phyloP scores from a whole-genome alignment of 2,797 vertebrate species.

The Microctenopoma steveboyesi region DNA sequence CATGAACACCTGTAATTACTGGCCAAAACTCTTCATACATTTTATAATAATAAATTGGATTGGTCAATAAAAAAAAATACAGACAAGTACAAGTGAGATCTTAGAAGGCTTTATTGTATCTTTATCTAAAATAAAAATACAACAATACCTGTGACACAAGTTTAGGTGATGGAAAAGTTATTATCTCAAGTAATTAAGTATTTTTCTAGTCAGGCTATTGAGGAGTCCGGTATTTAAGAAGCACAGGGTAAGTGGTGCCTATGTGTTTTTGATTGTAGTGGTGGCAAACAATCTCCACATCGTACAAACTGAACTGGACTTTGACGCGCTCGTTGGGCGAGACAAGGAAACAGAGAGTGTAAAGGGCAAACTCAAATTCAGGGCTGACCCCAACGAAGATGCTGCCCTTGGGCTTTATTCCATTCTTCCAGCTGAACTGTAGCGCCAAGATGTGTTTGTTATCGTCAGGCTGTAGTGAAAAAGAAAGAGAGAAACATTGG shows the following conservation, averaged over 20 bases:
- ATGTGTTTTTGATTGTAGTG: conserved; percentile 87
- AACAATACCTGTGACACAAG: conserved; percentile 67
- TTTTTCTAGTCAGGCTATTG: conserved; percentile 21
- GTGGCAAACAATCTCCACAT: conserved; percentile 87
- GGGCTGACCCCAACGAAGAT: conserved; percentile 88
- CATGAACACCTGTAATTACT: neutral
- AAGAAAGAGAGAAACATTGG: neutral
- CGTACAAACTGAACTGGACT: conserved; percentile 85
- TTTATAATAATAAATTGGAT: neutral
- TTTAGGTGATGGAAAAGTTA: conserved; percentile 19
- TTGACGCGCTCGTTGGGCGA: conserved; percentile 84
- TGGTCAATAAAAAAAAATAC: conserved; percentile 3
- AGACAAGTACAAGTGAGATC: conserved; percentile 23
- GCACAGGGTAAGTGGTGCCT: conserved; percentile 86
- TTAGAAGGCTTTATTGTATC: conserved; percentile 81
- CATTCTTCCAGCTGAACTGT: conserved; percentile 88
- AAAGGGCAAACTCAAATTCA: conserved; percentile 86
- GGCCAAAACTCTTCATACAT: neutral
- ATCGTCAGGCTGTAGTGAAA: conserved; percentile 80
- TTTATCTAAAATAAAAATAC: conserved; percentile 79
- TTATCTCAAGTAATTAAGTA: conserved; percentile 3
- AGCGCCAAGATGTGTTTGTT: conserved; percentile 86
- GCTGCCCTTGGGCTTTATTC: conserved; percentile 86
- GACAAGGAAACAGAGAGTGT: conserved; percentile 86
- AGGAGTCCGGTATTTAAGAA: conserved; percentile 76